Percentiles rank a stretch among this genome's conserved stretches.
These are phyloP conservation scores for Sitobion miscanthi DNA, from an alignment of 1,140 invertebrate species.

Conservation along the genomic window DNA sequence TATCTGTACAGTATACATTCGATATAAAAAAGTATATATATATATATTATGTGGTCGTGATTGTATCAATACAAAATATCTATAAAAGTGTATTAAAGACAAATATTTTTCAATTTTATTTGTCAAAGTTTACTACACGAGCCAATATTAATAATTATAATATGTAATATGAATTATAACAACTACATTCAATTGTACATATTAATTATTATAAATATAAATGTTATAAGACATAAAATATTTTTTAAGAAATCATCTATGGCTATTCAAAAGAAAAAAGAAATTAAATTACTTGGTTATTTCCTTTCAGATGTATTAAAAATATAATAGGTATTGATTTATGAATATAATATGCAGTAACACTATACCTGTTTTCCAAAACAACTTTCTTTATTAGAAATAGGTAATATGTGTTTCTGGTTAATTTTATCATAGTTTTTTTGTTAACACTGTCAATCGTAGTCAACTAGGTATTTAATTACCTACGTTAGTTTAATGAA, in stretches of 20 bases:
- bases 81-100: background rate
- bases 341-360: background rate
- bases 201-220: background rate
- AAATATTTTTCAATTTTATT: slow-evolving; percentile 23
- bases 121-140: background rate
- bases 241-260: background rate
- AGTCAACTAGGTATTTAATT: too few species aligned
- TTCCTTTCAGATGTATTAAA: background rate
- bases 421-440: background rate
- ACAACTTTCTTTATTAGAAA: background rate
- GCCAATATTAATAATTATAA: background rate
- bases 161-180: background rate
- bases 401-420: background rate
- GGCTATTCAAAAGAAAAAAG: background rate
- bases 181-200: background rate
- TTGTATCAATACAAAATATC: background rate
- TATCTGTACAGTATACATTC: background rate
- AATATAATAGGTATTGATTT: background rate
- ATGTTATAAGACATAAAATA: background rate
- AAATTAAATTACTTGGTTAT: background rate
- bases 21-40: background rate
- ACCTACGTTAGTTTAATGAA: too few species aligned
- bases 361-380: background rate
- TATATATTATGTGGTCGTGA: background rate
- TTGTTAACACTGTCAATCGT: too few species aligned